Evolutionary conservation across 2,797 vertebrate genomes (phyloP), one percentile per base, ranked within the genome.

Genomic region (Gallirallus australis): DNA sequence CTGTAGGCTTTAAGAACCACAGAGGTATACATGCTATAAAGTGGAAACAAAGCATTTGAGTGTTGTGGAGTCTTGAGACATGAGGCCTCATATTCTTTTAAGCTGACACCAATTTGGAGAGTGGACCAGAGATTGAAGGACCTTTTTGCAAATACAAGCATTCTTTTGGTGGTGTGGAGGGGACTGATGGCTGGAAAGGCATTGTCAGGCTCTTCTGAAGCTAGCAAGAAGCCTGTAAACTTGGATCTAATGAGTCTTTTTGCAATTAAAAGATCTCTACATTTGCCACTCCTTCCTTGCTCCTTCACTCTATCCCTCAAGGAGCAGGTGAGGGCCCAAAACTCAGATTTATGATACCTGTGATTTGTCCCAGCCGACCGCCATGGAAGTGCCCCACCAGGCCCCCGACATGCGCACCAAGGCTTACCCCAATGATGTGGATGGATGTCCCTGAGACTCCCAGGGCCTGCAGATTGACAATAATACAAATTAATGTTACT

Each of bases 341-440:
- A 5, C 28, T 40, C 48, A 54, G 71, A 52, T 50, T 81, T 40
- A 40, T 11, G 24, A 39, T 98, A 99, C 99, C 99, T 98, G 99
- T 99, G 97, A 99, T 99, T 94, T 95, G 96, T 95, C 99, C 99
- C 30, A 99, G 97, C 77, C 94, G 99, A 63, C 99, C 99, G 16
- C 97, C 95, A 9, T 99, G 99, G 56, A 99, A 97, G 40, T 99
- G 98, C 47, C 99, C 99, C 42, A 99, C 98, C 83, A 99, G 98
- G 57, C 99, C 99, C 17, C 98, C 98, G 0, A 99, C 99, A 0
- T 99, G 99, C 0, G 99, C 99, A 47, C 99, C 99, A 0, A 99
- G 98, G 95, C 99, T 99, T 59, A 99, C 95, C 11, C 99, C 99
- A 60, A 99, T 99, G 88, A 99, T 98, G 97, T 99, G 99, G 92